Base-by-base conservation (phyloP, 1,140 invertebrate species). In the Eciton burchellii region DNA sequence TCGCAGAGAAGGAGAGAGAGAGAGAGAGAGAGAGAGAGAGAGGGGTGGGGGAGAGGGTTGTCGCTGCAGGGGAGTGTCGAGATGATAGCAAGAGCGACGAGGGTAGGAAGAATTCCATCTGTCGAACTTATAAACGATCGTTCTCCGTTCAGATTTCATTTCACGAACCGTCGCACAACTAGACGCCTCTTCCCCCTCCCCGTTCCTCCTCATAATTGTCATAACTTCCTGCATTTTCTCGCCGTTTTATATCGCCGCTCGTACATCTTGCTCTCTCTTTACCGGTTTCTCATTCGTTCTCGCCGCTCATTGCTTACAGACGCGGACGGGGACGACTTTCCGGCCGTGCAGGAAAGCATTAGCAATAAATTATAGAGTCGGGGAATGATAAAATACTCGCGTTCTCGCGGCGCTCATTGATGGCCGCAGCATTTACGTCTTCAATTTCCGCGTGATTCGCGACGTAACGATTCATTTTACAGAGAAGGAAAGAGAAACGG, bases 61-160 rank as follows among this genome's bases (percentile, higher is more conserved):
- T 52, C 66, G 81, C 19, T 70, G 49, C 16, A 60, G 66, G 54
- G 86, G 56, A 85, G 49, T 70, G 62, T 14, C 59, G 56, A 26
- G 56, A 47, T 68, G 63, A 86, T 79, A 65, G 65, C 54, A 77
- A 70, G 73, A 66, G 57, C 72, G 52, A 54, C 19, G 68, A 71
- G 43, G 35, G 82, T 52, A 84, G 83, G 84, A 65, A 66, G 81
- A 88, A 83, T 89, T 87, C 63, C 82, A 68, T 83, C 89, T 83
- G 88, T 90, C 89, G 86, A 85, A 86, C 85, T 89, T 91, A 87
- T 91, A 89, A 91, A 90, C 84, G 86, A 91, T 90, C 83, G 72
- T 57, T 63, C 79, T 70, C 66, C 85, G 71, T 84, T 57, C 82
- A 79, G 79, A 88, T 90, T 91, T 88, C 86, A 91, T 90, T 91